phyloP scores from a whole-genome alignment of 2,888 invertebrate genomes.

The Chymomyza fuscimana region DNA sequence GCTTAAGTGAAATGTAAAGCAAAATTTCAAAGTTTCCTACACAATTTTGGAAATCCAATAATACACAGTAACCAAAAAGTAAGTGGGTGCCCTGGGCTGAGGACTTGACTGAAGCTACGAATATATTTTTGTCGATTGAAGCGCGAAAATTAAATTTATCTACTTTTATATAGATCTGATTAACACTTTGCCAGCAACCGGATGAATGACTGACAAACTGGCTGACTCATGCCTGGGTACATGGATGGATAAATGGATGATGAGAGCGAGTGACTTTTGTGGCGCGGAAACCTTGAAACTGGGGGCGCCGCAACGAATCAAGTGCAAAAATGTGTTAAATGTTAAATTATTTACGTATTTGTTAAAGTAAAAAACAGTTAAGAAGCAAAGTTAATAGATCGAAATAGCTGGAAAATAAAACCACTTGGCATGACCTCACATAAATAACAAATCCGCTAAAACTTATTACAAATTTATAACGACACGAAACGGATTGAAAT shows the following conservation, averaged over 20 bases:
- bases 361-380: neutral
- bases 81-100: conserved; percentile 17
- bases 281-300: neutral
- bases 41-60: neutral
- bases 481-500: conserved; percentile 47
- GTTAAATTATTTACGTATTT: conserved; percentile 47
- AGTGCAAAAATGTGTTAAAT: conserved; percentile 60
- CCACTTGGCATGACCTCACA: conserved; percentile 52
- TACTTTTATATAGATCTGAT: conserved; percentile 48
- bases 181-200: conserved; percentile 57
- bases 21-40: conserved; percentile 33
- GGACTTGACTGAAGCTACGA: conserved; percentile 46
- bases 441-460: conserved; percentile 51
- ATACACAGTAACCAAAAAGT: neutral
- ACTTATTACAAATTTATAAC: conserved; percentile 30
- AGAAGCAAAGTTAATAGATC: conserved; percentile 6
- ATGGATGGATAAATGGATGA: neutral
- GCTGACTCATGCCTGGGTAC: conserved; percentile 2
- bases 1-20: conserved; percentile 32
- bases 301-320: conserved; percentile 7
- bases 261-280: conserved; percentile 11
- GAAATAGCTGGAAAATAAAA: conserved; percentile 10
- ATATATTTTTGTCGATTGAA: conserved; percentile 21
- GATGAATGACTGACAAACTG: conserved; percentile 35
- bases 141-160: conserved; percentile 46